A percentile compares a stretch with the other conserved stretches of the same genome.
phyloP scores from a whole-genome alignment of 1,140 invertebrate genomes.

The Myzus persicae region DNA sequence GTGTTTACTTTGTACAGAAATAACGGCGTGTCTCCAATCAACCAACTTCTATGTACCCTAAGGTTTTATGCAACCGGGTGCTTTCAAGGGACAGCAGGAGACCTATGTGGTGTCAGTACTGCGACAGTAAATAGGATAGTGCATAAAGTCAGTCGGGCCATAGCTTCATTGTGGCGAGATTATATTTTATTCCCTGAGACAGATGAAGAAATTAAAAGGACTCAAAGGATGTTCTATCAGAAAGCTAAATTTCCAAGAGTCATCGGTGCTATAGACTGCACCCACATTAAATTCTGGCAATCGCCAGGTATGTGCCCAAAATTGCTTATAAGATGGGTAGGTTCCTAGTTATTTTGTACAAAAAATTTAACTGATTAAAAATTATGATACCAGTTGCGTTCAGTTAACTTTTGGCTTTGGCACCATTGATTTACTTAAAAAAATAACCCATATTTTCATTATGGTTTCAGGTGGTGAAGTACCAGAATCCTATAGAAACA shows the following conservation, averaged over 20 bases:
- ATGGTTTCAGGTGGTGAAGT: conserved; percentile 61
- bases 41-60: conserved; percentile 60
- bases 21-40: conserved; percentile 31
- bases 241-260: conserved; percentile 64
- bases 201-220: conserved; percentile 59
- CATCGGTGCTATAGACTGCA: conserved; percentile 65
- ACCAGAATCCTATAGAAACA: conserved; percentile 65
- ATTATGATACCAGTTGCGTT: not conserved
- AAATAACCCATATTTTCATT: not conserved
- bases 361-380: not conserved
- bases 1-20: conserved; percentile 28
- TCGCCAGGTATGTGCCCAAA: conserved; percentile 24
- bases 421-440: not conserved
- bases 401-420: not conserved
- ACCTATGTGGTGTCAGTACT: conserved; percentile 37
- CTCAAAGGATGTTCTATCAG: conserved; percentile 62
- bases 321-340: not conserved
- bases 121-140: conserved; percentile 56
- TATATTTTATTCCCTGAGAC: conserved; percentile 62
- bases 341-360: conserved; percentile 1
- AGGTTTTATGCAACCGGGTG: conserved; percentile 63
- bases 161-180: conserved; percentile 29
- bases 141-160: not conserved
- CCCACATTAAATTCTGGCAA: conserved; percentile 64
- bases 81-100: not conserved